Conservation (phyloP, 2,797 vertebrate species). For the Arctocebus calabarensis region DNA sequence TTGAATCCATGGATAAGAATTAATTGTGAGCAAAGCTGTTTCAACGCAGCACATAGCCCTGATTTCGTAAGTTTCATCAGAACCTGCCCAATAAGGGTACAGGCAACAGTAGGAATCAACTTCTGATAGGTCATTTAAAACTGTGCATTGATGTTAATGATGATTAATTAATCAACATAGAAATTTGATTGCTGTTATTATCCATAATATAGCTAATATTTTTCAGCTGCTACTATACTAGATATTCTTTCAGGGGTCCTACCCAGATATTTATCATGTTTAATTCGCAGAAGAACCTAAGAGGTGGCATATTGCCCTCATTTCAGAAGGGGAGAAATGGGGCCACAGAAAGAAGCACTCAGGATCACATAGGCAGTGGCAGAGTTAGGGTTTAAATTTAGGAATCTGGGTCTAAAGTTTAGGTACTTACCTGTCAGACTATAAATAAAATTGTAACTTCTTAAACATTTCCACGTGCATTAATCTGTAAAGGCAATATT, state of each 20-base stretch:
- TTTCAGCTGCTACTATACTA: conserved; percentile 21
- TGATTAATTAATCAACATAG: not conserved
- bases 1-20: conserved; percentile 5
- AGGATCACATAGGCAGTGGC: not conserved
- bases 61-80: not conserved
- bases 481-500: conserved; percentile 38
- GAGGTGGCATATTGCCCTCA: not conserved
- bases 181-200: not conserved
- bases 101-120: conserved; percentile 8
- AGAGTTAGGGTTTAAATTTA: conserved; percentile 56
- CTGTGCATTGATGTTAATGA: not conserved
- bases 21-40: conserved; percentile 1
- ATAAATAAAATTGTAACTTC: not conserved
- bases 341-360: not conserved
- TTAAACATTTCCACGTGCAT: conserved; percentile 25
- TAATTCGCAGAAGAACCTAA: conserved; percentile 28
- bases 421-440: not conserved
- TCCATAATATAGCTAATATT: not conserved
- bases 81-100: conserved; percentile 2
- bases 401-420: not conserved
- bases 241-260: conserved; percentile 13
- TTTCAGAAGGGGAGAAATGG: conserved; percentile 30
- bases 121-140: conserved; percentile 40
- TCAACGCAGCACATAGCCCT: not conserved
- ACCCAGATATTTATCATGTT: conserved; percentile 3